A percentile compares a stretch with the other conserved stretches of the same genome.
These are phyloP conservation scores for Anagrus nilaparvatae DNA, from an alignment of 1,140 invertebrate genomes.

Conservation along the genomic window DNA sequence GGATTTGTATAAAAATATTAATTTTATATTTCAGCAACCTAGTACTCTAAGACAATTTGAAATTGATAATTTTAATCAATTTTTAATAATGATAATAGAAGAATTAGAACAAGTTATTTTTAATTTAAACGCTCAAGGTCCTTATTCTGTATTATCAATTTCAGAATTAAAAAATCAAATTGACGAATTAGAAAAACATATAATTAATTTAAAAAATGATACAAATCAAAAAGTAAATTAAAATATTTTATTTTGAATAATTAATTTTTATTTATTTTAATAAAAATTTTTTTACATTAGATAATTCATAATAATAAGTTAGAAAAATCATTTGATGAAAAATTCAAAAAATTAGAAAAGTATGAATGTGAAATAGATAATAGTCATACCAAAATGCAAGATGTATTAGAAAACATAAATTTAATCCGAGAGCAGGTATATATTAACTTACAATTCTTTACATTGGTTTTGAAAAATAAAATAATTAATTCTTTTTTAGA, in stretches of 20 bases:
- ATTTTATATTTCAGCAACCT: slow-evolving; percentile 18
- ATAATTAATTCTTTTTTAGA: slow-evolving; percentile 16
- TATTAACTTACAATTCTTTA: not conserved
- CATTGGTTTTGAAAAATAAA: not conserved
- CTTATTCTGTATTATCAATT: slow-evolving; percentile 20
- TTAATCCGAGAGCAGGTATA: slow-evolving; percentile 25
- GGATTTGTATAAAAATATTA: slow-evolving; percentile 8
- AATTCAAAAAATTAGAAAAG: slow-evolving; percentile 26
- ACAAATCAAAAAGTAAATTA: slow-evolving; percentile 29
- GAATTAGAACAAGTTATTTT: slow-evolving; percentile 32
- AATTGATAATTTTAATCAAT: slow-evolving; percentile 22
- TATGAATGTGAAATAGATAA: slow-evolving; percentile 34
- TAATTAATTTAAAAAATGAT: slow-evolving; percentile 30
- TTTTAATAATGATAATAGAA: slow-evolving; percentile 27
- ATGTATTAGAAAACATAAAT: slow-evolving; percentile 30
- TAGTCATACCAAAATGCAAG: slow-evolving; percentile 36
- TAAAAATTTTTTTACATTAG: slow-evolving; percentile 19
- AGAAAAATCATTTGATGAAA: slow-evolving; percentile 25
- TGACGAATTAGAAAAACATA: slow-evolving; percentile 22
- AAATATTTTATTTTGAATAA: slow-evolving; percentile 7
- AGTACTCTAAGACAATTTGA: slow-evolving; percentile 19
- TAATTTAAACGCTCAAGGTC: slow-evolving; percentile 26
- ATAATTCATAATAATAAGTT: slow-evolving; percentile 24
- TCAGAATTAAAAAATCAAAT: slow-evolving; percentile 28
- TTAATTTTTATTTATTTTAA: slow-evolving; percentile 8